phyloP scores from a whole-genome alignment of 2,797 vertebrate genomes.

The Pteropus rufus region DNA sequence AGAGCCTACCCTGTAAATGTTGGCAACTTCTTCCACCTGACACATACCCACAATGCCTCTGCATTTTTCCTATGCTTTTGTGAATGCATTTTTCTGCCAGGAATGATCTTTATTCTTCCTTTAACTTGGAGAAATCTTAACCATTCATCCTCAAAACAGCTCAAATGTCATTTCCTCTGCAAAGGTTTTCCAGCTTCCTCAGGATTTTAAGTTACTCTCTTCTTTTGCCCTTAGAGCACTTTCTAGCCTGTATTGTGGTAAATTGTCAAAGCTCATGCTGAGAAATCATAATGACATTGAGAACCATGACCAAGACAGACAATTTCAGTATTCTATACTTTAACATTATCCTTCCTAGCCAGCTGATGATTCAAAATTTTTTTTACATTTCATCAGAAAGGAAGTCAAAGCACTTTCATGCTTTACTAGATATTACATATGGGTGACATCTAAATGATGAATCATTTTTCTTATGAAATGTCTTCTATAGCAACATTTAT shows the following conservation, averaged over 20 bases:
- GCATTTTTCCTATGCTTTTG: not conserved
- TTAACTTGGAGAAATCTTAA: conserved; percentile 12
- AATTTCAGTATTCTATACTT: not conserved
- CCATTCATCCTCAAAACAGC: not conserved
- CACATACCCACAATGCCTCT: not conserved
- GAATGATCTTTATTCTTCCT: not conserved
- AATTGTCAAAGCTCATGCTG: not conserved
- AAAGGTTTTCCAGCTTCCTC: not conserved
- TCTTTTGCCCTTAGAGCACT: not conserved
- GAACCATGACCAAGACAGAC: not conserved
- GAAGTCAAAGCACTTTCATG: not conserved
- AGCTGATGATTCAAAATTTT: not conserved
- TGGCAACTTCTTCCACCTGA: not conserved
- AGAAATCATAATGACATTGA: not conserved
- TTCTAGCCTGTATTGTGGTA: not conserved
- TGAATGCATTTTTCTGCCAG: not conserved
- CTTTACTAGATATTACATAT: not conserved
- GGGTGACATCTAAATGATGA: not conserved
- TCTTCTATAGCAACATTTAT: not conserved
- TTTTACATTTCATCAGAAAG: conserved; percentile 28
- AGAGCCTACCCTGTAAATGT: not conserved
- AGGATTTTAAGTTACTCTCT: not conserved
- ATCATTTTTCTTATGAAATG: not conserved
- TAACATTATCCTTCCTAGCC: not conserved
- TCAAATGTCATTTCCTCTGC: not conserved